Evolutionary conservation across 1,140 invertebrate genomes (phyloP).

Genomic region (Procambarus clarkii): DNA sequence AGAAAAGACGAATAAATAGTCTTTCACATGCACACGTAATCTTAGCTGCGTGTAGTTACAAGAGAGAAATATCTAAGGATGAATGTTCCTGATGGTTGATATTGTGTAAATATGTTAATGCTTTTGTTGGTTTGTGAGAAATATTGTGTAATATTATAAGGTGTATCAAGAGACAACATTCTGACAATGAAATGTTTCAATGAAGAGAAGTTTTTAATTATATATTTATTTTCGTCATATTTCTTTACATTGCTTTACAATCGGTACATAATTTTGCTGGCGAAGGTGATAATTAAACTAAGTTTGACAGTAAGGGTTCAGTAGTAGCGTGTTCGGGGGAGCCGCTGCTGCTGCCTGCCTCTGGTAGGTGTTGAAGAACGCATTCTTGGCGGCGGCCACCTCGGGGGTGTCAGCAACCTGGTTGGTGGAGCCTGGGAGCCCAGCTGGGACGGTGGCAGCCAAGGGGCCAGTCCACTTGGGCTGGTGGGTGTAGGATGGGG

Average conservation of each 20-base stretch:
- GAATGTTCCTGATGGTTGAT: too few species aligned
- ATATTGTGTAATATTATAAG: too few species aligned
- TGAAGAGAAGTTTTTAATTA: neutral
- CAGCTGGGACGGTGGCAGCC: constrained; percentile 38
- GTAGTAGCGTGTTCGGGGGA: neutral
- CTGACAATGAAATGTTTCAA: too few species aligned
- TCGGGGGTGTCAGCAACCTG: constrained; percentile 35
- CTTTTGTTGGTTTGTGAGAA: too few species aligned
- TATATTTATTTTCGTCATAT: neutral
- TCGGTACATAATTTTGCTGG: too few species aligned
- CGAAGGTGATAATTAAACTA: neutral
- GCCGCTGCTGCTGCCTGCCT: constrained; percentile 31
- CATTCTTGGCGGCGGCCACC: constrained; percentile 36
- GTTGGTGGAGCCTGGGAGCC: constrained; percentile 15
- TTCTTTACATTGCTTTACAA: neutral
- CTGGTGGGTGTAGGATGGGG: neutral
- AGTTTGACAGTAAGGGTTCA: neutral
- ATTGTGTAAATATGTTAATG: too few species aligned
- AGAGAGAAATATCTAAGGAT: too few species aligned
- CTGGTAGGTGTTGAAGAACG: constrained; percentile 38
- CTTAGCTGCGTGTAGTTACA: too few species aligned
- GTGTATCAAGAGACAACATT: too few species aligned
- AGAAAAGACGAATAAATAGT: too few species aligned
- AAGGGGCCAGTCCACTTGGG: constrained; percentile 49
- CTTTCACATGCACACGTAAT: too few species aligned